A percentile compares a stretch with the other conserved stretches of the same genome.
These are phyloP conservation scores for Chelon auratus DNA, from an alignment of 2,797 vertebrate species.

Conservation along the genomic window DNA sequence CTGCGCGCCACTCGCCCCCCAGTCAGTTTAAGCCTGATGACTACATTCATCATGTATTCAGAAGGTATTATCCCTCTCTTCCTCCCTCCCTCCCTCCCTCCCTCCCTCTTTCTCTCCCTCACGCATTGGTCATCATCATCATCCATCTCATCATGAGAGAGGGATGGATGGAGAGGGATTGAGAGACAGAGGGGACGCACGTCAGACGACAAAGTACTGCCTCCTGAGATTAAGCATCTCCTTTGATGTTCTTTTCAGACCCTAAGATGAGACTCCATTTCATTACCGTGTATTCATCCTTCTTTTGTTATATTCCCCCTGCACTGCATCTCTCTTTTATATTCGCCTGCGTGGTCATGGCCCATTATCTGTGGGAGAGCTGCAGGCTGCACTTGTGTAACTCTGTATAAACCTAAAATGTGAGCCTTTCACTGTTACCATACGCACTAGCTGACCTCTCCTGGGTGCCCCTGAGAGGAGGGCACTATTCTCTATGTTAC, in stretches of 20 bases:
- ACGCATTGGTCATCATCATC: slow-evolving; percentile 59
- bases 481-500: neutral
- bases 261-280: slow-evolving; percentile 62
- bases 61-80: slow-evolving; percentile 80
- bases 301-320: slow-evolving; percentile 55
- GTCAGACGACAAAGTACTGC: slow-evolving; percentile 50
- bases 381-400: slow-evolving; percentile 68
- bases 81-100: slow-evolving; percentile 55
- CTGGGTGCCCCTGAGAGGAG: neutral
- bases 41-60: slow-evolving; percentile 91
- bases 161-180: slow-evolving; percentile 63
- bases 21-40: slow-evolving; percentile 84
- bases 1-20: slow-evolving; percentile 63
- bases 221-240: slow-evolving; percentile 69
- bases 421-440: slow-evolving; percentile 14
- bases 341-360: slow-evolving; percentile 38
- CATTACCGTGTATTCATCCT: slow-evolving; percentile 55
- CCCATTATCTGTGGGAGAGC: slow-evolving; percentile 63
- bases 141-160: slow-evolving; percentile 73
- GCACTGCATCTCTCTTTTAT: slow-evolving; percentile 48
- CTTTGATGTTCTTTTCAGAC: slow-evolving; percentile 76
- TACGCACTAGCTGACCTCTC: slow-evolving; percentile 8
- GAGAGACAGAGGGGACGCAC: slow-evolving; percentile 51
- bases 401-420: slow-evolving; percentile 48
- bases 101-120: slow-evolving; percentile 52